Evolutionary conservation across 2,888 invertebrate genomes (phyloP).

Genomic region (Meteorus colon): DNA sequence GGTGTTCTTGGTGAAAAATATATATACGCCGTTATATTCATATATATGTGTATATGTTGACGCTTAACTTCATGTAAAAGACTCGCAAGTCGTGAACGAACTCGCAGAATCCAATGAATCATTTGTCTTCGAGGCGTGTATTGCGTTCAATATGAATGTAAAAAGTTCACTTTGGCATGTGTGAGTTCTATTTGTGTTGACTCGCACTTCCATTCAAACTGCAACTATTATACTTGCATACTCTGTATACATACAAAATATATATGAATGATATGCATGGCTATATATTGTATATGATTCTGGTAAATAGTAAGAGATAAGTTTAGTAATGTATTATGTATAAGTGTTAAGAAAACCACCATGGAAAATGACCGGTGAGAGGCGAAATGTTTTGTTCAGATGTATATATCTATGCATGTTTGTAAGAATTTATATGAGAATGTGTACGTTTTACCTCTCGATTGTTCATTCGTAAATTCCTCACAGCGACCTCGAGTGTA

Average conservation of each 20-base stretch:
- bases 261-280: no score
- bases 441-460: slow-evolving; percentile 45
- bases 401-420: background rate
- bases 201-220: background rate
- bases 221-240: background rate
- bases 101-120: slow-evolving; percentile 30
- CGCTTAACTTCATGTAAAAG: slow-evolving; percentile 16
- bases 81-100: slow-evolving; percentile 14
- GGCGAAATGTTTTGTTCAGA: background rate
- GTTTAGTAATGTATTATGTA: background rate
- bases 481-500: slow-evolving; percentile 43
- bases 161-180: background rate
- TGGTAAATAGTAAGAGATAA: background rate
- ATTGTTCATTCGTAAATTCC: slow-evolving; percentile 64
- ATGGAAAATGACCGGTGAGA: slow-evolving; percentile 3
- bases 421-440: background rate
- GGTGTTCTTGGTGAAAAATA: background rate
- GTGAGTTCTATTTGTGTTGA: background rate
- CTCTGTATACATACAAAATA: no score
- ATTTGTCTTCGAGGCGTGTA: slow-evolving; percentile 23
- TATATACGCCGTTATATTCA: background rate
- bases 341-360: slow-evolving; percentile 1
- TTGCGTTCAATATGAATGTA: background rate
- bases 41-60: background rate
- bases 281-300: no score